Percentiles rank a stretch among this genome's conserved stretches.
Evolutionary conservation across 1,140 invertebrate genomes (phyloP).

Genomic region (Marisa cornuarietis): DNA sequence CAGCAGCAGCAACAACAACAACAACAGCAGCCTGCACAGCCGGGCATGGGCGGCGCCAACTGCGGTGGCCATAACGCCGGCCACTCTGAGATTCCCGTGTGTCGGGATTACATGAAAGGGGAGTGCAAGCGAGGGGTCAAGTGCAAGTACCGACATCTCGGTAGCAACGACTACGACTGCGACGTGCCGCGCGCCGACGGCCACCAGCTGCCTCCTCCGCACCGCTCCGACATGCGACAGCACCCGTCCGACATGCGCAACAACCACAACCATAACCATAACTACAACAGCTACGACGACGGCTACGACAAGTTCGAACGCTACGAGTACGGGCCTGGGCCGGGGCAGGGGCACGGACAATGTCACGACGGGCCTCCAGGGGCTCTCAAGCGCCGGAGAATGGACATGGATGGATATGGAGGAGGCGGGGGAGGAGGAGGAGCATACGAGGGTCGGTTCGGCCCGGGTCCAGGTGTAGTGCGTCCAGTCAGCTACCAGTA

Average conservation of each 20-base stretch:
- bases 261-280: constrained; percentile 18
- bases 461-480: constrained; percentile 25
- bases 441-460: constrained; percentile 13
- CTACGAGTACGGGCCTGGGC: constrained; percentile 39
- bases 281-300: constrained; percentile 33
- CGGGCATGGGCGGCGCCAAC: constrained; percentile 38
- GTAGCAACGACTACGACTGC: constrained; percentile 37
- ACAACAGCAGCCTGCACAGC: constrained; percentile 38
- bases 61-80: constrained; percentile 35
- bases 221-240: constrained; percentile 5
- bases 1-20: constrained; percentile 47
- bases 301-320: constrained; percentile 48
- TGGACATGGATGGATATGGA: constrained; percentile 33
- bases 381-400: constrained; percentile 31
- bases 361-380: constrained; percentile 15
- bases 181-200: constrained; percentile 14
- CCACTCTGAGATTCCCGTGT: constrained; percentile 70
- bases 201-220: constrained; percentile 15
- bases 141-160: constrained; percentile 61
- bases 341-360: constrained; percentile 35
- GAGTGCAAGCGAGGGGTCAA: constrained; percentile 72
- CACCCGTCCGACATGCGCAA: constrained; percentile 8
- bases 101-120: constrained; percentile 82
- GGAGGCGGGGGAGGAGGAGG: constrained; percentile 10
- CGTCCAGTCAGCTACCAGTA: constrained; percentile 53